Base-by-base conservation (phyloP, 30 jellyfish, hydroid and myxozoan species). In the Sanderia malayensis region DNA sequence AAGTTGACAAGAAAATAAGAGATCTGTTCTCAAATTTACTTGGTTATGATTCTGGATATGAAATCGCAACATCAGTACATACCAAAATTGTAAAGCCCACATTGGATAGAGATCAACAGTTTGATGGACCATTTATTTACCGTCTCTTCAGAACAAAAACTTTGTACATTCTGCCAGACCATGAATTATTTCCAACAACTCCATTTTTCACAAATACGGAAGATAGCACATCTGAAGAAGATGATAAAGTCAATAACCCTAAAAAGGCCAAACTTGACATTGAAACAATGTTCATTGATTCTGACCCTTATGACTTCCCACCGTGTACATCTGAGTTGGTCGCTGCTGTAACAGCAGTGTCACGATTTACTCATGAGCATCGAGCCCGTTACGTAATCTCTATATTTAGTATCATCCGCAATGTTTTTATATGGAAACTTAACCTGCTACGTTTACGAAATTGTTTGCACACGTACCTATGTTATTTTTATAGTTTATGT, bases 61-160 rank as follows among this genome's bases (percentile, higher is more conserved):
- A 61, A n/a, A 61, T 61, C 23, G 74, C 59, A 8, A 61, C 74
- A 1, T 30, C 74, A 2, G 49, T 61, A 24, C 74, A 61, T 30
- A 61, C 74, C 74, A 61, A 61, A 29, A 61, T 61, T 61, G 74
- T 61, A 29, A 61, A n/a, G 26, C 74, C 74, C 1, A 29, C 74
- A 22, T 29, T 61, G 26, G 74, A 61, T 31, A 61, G 2, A 61
- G 74, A 29, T 25, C 74, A 61, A 30, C 52, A 1, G 59, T 61
- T 61, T 22, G 74, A 61, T 61, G 74, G 74, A 9, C 13, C 49
- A 29, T n/a, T 61, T n/a, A 25, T 61, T 29, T 25, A 22, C 49
- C 73, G 73, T 6, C 68, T 55, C 25, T 55, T 55, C 68, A 55
- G 68, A 55, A 55, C 68, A 21, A 55, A 55, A 55, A 55, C 25